phyloP scores from a whole-genome alignment of 2,113 vertebrate species.

The Acrocephalus kingi region DNA sequence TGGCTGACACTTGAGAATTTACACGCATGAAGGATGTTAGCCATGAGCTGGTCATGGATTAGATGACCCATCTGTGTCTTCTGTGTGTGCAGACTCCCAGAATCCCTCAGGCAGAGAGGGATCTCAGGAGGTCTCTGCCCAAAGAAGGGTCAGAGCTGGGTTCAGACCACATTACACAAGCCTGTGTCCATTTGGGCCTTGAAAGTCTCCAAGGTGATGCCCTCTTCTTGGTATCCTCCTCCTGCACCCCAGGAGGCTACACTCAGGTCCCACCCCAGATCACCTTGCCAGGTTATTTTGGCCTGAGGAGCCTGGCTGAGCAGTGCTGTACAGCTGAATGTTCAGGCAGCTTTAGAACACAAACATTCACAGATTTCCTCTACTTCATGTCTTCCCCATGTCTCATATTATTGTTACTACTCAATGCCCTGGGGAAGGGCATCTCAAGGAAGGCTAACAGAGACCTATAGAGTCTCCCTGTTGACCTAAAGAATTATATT shows the following conservation, averaged over 20 bases:
- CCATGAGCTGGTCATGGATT: neutral
- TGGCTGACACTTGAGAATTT: neutral
- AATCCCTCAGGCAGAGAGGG: neutral
- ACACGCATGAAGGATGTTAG: neutral
- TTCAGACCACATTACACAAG: neutral
- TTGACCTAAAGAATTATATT: neutral
- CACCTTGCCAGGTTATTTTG: neutral
- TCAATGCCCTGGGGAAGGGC: neutral
- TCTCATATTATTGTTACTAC: neutral
- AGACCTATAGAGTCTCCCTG: neutral
- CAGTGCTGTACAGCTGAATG: neutral
- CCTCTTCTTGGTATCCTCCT: neutral
- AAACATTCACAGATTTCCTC: neutral
- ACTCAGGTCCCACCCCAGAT: neutral
- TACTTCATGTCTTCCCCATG: neutral
- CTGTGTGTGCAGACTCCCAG: neutral
- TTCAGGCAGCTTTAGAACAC: neutral
- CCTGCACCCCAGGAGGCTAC: neutral
- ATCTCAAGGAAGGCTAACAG: neutral
- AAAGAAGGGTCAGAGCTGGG: neutral
- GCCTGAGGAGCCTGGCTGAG: neutral
- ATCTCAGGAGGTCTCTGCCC: neutral
- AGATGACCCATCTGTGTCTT: neutral
- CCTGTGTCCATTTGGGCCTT: neutral
- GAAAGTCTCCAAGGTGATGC: neutral